Evolutionary conservation across 2,888 invertebrate genomes (phyloP).

Genomic region (Melinaea marsaeus): DNA sequence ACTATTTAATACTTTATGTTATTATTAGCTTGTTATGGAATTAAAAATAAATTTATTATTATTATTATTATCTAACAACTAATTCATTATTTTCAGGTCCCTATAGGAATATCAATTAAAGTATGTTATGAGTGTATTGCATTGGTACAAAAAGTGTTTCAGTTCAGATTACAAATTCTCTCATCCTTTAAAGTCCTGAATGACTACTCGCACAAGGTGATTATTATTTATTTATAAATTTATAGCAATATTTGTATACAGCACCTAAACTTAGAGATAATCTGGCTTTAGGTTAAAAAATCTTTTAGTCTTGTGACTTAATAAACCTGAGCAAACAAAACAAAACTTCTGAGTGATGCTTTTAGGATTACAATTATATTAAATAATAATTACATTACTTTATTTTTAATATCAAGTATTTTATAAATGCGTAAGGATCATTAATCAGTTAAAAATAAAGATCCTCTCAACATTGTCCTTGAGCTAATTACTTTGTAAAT

Average conservation of each 20-base stretch:
- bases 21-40: not conserved
- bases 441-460: too few species aligned
- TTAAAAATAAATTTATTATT: not conserved
- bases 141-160: conserved; percentile 37
- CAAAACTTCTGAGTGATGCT: too few species aligned
- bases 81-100: conserved; percentile 45
- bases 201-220: conserved; percentile 58
- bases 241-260: not conserved
- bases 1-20: not conserved
- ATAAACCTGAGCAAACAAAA: too few species aligned
- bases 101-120: conserved; percentile 59
- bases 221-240: not conserved
- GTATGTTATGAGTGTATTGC: conserved; percentile 70
- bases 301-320: too few species aligned
- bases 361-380: too few species aligned
- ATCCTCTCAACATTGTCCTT: too few species aligned
- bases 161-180: conserved; percentile 49
- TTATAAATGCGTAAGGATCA: too few species aligned
- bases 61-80: not conserved
- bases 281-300: too few species aligned
- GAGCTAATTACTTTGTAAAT: too few species aligned
- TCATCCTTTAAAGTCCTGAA: conserved; percentile 52
- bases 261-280: too few species aligned
- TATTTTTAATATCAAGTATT: too few species aligned
- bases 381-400: too few species aligned